Percentiles rank a stretch among this genome's conserved stretches.
Conservation (phyloP, 2,113 vertebrate genomes). For the Mystacornis crossleyi region DNA sequence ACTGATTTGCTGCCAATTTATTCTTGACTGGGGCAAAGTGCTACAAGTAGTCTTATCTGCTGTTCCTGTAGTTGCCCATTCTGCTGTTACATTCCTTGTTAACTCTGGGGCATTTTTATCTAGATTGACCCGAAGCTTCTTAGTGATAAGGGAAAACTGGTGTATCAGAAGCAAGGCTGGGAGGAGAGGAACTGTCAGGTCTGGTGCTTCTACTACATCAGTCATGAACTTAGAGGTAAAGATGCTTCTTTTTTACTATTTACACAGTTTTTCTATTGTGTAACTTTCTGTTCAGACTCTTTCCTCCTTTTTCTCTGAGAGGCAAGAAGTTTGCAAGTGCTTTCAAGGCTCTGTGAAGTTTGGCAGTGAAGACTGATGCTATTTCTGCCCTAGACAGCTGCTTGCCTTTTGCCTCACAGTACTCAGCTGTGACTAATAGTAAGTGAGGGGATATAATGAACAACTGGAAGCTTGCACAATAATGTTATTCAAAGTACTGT, state of each 20-base stretch:
- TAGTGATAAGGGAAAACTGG: neutral
- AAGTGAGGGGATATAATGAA: neutral
- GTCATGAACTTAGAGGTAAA: neutral
- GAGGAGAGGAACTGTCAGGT: neutral
- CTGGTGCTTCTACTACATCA: neutral
- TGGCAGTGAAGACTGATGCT: neutral
- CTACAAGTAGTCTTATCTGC: neutral
- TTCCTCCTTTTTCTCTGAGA: neutral
- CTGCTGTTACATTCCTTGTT: neutral
- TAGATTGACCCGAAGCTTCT: neutral
- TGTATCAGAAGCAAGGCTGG: neutral
- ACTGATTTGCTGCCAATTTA: neutral
- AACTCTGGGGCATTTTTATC: neutral
- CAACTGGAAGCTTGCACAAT: neutral
- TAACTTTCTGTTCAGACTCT: neutral
- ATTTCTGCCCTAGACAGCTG: neutral
- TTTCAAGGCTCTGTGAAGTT: neutral
- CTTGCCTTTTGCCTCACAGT: neutral
- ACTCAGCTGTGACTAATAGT: neutral
- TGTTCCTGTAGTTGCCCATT: neutral
- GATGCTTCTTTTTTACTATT: neutral
- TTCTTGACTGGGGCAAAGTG: accelerated
- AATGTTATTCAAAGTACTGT: neutral
- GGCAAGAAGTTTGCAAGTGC: neutral
- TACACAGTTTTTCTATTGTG: neutral